Percentiles rank a stretch among this genome's conserved stretches.
Evolutionary conservation across 35 echinoderm and acorn worm species (phyloP).

Genomic region (Apostichopus japonicus): DNA sequence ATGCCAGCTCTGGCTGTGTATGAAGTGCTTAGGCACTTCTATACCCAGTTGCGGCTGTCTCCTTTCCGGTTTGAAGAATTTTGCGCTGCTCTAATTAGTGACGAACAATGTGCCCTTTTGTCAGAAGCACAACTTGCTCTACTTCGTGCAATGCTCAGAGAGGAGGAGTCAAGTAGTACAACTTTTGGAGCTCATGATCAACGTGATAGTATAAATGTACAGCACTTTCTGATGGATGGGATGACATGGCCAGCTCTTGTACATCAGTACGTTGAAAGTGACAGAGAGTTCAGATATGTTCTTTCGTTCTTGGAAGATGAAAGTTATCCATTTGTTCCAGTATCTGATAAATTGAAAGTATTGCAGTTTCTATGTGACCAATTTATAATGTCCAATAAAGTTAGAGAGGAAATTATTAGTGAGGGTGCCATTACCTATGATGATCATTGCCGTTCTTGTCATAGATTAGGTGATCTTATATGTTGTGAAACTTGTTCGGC

Average conservation of each 20-base stretch:
- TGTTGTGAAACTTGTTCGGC: constrained; percentile 98
- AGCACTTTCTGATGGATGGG: constrained; percentile 89
- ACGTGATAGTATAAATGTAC: constrained; percentile 93
- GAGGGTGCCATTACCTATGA: constrained; percentile 98
- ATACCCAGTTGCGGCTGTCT: constrained; percentile 84
- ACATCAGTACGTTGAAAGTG: constrained; percentile 87
- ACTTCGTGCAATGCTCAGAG: constrained; percentile 68
- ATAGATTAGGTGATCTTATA: constrained; percentile 84
- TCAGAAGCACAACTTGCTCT: constrained; percentile 91
- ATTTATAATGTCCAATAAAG: constrained; percentile 93
- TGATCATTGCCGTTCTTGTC: constrained; percentile 91
- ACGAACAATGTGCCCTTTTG: constrained; percentile 89
- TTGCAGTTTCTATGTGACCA: constrained; percentile 93
- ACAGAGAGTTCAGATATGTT: constrained; percentile 73
- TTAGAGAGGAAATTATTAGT: constrained; percentile 94
- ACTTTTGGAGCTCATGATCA: constrained; percentile 92
- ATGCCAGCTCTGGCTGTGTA: constrained; percentile 80
- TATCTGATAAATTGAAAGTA: constrained; percentile 86
- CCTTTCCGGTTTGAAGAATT: constrained; percentile 99
- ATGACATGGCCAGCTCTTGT: constrained; percentile 98
- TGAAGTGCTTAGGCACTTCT: constrained; percentile 91
- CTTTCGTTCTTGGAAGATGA: constrained; percentile 71
- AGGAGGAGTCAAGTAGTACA: constrained; percentile 89
- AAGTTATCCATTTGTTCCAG: constrained; percentile 83
- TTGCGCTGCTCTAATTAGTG: constrained; percentile 84